These are phyloP conservation scores for Pristionchus arcanus DNA, from an alignment of 2,888 invertebrate species.

Conservation along the genomic window DNA sequence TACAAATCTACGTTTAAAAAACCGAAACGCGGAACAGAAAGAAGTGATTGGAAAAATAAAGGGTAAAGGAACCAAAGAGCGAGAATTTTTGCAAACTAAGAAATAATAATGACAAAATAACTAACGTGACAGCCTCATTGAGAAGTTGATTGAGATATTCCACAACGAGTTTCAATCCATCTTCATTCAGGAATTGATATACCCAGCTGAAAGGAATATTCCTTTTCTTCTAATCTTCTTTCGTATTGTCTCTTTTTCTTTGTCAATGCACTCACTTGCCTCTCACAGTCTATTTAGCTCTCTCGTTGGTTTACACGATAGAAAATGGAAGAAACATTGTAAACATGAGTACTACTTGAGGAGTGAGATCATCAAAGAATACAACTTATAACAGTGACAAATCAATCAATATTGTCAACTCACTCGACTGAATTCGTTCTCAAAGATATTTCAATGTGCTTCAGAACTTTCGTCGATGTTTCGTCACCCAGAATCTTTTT, in stretches of 20 bases:
- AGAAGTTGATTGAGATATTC: slow-evolving; percentile 89
- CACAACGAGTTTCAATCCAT: slow-evolving; percentile 95
- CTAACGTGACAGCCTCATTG: slow-evolving; percentile 58
- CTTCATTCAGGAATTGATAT: slow-evolving; percentile 95
- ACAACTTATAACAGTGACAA: background rate
- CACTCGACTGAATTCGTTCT: slow-evolving; percentile 99
- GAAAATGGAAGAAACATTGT: slow-evolving; percentile 19
- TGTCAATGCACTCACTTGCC: background rate
- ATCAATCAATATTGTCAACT: slow-evolving; percentile 80
- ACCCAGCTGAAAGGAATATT: slow-evolving; percentile 89
- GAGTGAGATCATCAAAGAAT: background rate
- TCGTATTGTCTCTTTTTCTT: background rate
- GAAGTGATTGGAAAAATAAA: too few species aligned
- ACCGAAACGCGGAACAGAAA: too few species aligned
- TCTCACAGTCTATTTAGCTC: background rate
- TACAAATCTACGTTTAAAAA: too few species aligned
- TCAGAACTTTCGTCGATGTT: slow-evolving; percentile 96
- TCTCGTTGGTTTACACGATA: background rate
- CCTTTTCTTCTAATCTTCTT: background rate
- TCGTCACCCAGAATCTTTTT: slow-evolving; percentile 82
- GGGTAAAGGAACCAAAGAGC: too few species aligned
- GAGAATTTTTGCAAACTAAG: background rate
- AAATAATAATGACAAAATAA: background rate
- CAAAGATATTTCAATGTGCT: slow-evolving; percentile 97
- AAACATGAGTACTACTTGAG: slow-evolving; percentile 33